A percentile compares a stretch with the other conserved stretches of the same genome.
phyloP scores from a whole-genome alignment of 2,888 invertebrate species.

The Acanthosoma haemorrhoidale region DNA sequence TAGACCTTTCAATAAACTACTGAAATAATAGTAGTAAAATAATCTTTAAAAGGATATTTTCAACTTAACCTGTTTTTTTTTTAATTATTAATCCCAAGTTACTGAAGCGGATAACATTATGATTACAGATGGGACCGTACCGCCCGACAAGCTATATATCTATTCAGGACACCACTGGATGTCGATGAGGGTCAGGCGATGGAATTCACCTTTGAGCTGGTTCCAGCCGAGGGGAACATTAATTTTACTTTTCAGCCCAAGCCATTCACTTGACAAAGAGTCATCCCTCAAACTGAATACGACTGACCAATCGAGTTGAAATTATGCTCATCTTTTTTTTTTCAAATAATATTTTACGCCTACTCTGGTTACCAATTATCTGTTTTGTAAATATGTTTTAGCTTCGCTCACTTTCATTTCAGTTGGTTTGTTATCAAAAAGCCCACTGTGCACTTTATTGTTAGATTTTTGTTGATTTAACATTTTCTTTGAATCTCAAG shows the following conservation, averaged over 20 bases:
- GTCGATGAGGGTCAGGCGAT: conserved; percentile 19
- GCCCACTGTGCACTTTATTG: not conserved
- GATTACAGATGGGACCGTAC: conserved; percentile 17
- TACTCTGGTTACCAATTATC: conserved; percentile 1
- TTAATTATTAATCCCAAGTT: too few species aligned
- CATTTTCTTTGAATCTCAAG: not conserved
- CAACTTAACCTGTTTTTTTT: too few species aligned
- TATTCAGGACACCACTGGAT: conserved; percentile 5
- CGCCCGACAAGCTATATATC: conserved; percentile 10
- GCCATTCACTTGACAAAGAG: not conserved
- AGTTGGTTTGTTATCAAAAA: not conserved
- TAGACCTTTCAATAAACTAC: too few species aligned
- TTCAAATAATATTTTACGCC: too few species aligned
- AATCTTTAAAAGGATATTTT: too few species aligned
- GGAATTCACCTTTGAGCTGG: conserved; percentile 11
- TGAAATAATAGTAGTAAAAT: too few species aligned
- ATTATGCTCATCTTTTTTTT: not conserved
- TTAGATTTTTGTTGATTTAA: not conserved
- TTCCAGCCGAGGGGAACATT: not conserved
- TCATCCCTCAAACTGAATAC: not conserved
- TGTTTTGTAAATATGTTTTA: conserved; percentile 5
- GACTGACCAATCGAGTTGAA: conserved; percentile 6
- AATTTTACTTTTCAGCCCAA: conserved; percentile 11
- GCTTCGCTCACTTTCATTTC: not conserved
- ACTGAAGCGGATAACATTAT: too few species aligned